These are phyloP conservation scores for Alloplasta piceator DNA, from an alignment of 2,888 invertebrate species.

Conservation along the genomic window DNA sequence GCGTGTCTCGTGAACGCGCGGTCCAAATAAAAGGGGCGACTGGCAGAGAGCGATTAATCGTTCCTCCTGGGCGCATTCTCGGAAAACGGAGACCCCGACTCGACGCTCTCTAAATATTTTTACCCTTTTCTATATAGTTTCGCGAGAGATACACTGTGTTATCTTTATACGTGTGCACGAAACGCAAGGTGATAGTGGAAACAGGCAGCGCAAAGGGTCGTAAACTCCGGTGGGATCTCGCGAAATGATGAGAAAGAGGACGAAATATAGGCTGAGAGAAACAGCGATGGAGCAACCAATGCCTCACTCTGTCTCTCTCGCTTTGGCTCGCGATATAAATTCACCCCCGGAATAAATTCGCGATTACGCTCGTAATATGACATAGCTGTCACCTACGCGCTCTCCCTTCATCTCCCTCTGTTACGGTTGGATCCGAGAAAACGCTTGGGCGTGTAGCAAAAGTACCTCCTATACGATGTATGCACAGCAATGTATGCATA, in stretches of 20 bases:
- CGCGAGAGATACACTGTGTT: constrained; percentile 1
- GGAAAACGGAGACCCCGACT: constrained; percentile 19
- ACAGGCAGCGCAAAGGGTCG: constrained; percentile 16
- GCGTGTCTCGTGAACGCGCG: background rate
- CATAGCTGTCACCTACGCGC: constrained; percentile 66
- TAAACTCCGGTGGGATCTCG: constrained; percentile 50
- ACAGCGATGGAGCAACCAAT: constrained; percentile 19
- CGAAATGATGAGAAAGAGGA: constrained; percentile 26
- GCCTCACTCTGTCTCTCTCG: constrained; percentile 25
- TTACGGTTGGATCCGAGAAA: constrained; percentile 33
- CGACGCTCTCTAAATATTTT: constrained; percentile 50
- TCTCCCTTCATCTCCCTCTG: constrained; percentile 23
- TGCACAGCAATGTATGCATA: constrained; percentile 25
- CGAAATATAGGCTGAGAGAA: background rate
- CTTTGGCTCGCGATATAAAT: constrained; percentile 35
- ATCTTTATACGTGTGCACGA: background rate
- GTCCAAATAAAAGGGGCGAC: background rate
- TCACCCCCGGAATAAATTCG: constrained; percentile 72
- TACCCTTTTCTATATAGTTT: constrained; percentile 6
- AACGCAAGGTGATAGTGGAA: constrained; percentile 20
- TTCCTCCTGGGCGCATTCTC: constrained; percentile 17
- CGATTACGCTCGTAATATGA: constrained; percentile 73
- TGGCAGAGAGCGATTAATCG: constrained; percentile 51
- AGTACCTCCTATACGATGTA: constrained; percentile 59
- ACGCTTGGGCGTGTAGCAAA: constrained; percentile 52